Base-by-base conservation (phyloP, 2,797 vertebrate genomes). In the Mallotus villosus region DNA sequence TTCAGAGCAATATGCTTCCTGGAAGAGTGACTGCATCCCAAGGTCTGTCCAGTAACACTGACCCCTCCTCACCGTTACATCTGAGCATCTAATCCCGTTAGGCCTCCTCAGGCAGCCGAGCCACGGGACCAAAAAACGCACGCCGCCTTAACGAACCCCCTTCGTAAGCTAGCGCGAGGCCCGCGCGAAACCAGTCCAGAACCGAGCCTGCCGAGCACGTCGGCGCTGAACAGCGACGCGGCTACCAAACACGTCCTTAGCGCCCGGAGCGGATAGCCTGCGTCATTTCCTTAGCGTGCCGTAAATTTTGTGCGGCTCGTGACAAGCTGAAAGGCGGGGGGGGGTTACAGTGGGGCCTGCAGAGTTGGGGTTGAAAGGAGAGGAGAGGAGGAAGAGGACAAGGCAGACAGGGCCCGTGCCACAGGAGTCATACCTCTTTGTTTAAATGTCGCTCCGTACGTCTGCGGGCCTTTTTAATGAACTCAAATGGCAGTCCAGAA, bases 401-500 rank as follows among this genome's bases (percentile, higher is more conserved):
- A 64, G 32, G 63, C 73, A 34, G 73, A 69, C 72, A 78, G 76
- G 32, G 32, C 32, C 73, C 61, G 73, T 71, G 41, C 63, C 63
- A 64, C 19, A 69, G 67, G 74, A 82, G 80, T 86, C 85, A 76
- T 75, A 82, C 85, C 86, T 90, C 89, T 91, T 93, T 93, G 91
- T 92, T 90, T 90, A 89, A 92, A 87, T 83, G 79, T 84, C 88
- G 17, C 17, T 34, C 5, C 32, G 88, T 81, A 83, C 86, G 87
- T 85, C 89, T 88, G 86, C 87, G 82, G 87, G 82, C 88, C 83
- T 82, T 84, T 90, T 91, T 92, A 90, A 93, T 92, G 86, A 93
- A 91, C 90, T 87, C 82, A 90, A 92, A 93, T 91, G 85, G 89
- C 80, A 77, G 88, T 90, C 89, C 88, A 89, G 87, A 86, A 90